Evolutionary conservation across 2,797 vertebrate species (phyloP).

Genomic region (Corythornis leucogaster): DNA sequence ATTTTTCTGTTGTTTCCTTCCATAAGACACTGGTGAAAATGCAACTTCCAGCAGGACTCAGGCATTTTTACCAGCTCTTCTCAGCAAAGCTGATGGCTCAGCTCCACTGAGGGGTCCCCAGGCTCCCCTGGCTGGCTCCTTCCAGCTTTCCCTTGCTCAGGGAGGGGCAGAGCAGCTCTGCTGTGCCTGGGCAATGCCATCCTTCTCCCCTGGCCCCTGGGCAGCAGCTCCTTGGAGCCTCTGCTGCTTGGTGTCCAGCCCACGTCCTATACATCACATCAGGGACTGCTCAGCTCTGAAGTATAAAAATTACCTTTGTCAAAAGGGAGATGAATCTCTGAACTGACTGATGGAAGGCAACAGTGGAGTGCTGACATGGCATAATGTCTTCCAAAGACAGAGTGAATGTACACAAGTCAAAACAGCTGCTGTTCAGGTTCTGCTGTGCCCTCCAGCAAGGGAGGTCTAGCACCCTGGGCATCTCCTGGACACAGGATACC

Average conservation of each 20-base stretch:
- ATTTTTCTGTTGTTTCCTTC: neutral
- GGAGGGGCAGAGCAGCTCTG: neutral
- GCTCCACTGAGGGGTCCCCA: neutral
- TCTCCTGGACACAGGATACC: neutral
- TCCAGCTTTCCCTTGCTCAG: neutral
- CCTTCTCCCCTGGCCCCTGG: neutral
- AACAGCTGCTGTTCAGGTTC: constrained; percentile 10
- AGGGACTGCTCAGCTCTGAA: neutral
- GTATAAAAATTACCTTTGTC: constrained; percentile 46
- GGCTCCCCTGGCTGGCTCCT: neutral
- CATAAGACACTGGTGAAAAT: neutral
- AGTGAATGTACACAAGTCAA: neutral
- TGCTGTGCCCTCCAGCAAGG: accelerated
- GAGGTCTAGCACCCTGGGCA: neutral
- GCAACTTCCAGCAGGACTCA: neutral
- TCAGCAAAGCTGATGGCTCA: accelerated
- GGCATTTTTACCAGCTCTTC: neutral
- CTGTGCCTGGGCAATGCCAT: neutral
- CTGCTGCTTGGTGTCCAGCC: neutral
- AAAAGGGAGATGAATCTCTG: constrained; percentile 13
- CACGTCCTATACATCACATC: neutral
- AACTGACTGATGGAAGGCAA: constrained; percentile 28
- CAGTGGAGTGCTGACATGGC: neutral
- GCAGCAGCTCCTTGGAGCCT: neutral
- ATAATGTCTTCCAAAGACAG: neutral